Percentiles rank a stretch among this genome's conserved stretches.
These are phyloP conservation scores for Latrodectus geometricus DNA, from an alignment of 1,140 invertebrate genomes.

Conservation along the genomic window DNA sequence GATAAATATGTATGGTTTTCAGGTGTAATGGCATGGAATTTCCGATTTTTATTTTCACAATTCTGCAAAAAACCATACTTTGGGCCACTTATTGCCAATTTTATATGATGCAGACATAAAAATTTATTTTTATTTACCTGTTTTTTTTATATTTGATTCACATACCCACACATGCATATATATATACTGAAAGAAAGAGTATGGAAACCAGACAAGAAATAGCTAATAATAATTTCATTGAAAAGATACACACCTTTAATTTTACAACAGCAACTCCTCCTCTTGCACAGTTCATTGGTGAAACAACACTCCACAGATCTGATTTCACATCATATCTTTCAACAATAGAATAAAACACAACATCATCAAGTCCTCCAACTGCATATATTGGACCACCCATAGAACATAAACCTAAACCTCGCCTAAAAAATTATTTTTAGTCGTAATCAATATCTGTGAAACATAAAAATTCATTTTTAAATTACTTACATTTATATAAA, in stretches of 20 bases:
- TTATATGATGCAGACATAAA: too few relatives aligned
- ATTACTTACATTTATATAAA: too few relatives aligned
- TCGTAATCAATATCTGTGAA: background rate
- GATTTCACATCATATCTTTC: slow-evolving; percentile 67
- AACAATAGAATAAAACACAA: slow-evolving; percentile 69
- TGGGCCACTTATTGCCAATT: too few relatives aligned
- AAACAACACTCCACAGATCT: slow-evolving; percentile 69
- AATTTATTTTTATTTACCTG: too few relatives aligned
- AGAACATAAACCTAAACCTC: slow-evolving; percentile 69
- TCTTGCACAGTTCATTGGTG: slow-evolving; percentile 69
- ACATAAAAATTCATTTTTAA: background rate
- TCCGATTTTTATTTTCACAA: too few relatives aligned
- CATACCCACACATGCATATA: too few relatives aligned
- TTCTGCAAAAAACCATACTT: too few relatives aligned
- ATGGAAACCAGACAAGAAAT: background rate
- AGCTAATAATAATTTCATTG: background rate
- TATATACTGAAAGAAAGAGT: too few relatives aligned
- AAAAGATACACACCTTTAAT: slow-evolving; percentile 66
- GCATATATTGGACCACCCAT: slow-evolving; percentile 68
- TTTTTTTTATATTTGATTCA: too few relatives aligned
- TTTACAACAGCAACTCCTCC: slow-evolving; percentile 70
- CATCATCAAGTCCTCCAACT: slow-evolving; percentile 69
- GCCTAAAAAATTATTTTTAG: slow-evolving; percentile 67
- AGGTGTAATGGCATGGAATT: too few relatives aligned
- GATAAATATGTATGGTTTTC: too few relatives aligned